phyloP scores from a whole-genome alignment of 2,888 invertebrate genomes.

The Diogma glabrata region DNA sequence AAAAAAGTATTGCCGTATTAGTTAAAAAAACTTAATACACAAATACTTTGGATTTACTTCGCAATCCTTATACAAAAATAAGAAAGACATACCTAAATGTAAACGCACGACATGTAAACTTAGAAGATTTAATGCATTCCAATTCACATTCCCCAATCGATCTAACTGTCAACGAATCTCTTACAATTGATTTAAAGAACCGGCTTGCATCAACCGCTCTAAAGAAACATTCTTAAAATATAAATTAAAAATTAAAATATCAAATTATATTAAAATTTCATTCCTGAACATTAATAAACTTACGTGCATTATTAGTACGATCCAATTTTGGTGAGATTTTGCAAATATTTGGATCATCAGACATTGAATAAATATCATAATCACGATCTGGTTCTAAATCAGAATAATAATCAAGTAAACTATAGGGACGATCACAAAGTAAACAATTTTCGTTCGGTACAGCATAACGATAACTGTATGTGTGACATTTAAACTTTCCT shows the following conservation, averaged over 20 bases:
- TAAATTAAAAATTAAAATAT: neutral
- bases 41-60: too few species aligned
- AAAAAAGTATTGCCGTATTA: too few species aligned
- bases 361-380: constrained; percentile 69
- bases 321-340: constrained; percentile 28
- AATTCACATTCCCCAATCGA: constrained; percentile 70
- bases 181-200: constrained; percentile 48
- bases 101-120: constrained; percentile 70
- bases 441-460: constrained; percentile 57
- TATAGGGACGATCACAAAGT: constrained; percentile 57
- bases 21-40: too few species aligned
- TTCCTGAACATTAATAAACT: too few species aligned
- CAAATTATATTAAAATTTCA: neutral
- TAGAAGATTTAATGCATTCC: constrained; percentile 58
- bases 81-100: constrained; percentile 49
- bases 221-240: constrained; percentile 65
- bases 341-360: constrained; percentile 44
- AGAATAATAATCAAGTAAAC: constrained; percentile 57
- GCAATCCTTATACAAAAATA: constrained; percentile 8
- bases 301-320: constrained; percentile 30
- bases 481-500: constrained; percentile 58
- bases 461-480: constrained; percentile 49
- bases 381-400: constrained; percentile 62
- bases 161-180: constrained; percentile 53
- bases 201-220: constrained; percentile 63